Evolutionary conservation across 2,113 vertebrate species (phyloP), one percentile per base, ranked within the genome.

Genomic region (Phrynosoma blainvillii): DNA sequence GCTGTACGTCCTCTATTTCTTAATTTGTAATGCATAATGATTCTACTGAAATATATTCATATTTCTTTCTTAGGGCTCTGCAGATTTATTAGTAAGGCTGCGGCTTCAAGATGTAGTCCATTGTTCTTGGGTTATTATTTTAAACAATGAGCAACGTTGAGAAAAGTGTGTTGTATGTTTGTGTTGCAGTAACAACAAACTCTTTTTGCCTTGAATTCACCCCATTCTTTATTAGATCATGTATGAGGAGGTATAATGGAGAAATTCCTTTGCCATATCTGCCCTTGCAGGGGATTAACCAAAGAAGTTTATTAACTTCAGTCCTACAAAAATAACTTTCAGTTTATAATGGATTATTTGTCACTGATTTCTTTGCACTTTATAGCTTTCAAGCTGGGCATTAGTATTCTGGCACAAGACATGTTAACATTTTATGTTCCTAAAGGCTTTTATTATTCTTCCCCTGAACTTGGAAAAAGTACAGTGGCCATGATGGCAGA

Each of bases 11-110:
- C 90, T 90, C 85, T 88, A 90, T 89, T 89, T 86, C 84, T 93
- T 93, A 87, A 90, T 94, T 94, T 94, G 92, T 94, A 92, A 93
- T 85, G 84, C 74, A 42, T 84, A 89, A 87, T 91, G 92, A 91
- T 89, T 89, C 87, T 79, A 78, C 82, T 88, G 89, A 93, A 95
- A 89, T 82, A 82, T 59, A 11, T 92, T 92, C 62, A 62, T 84
- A 77, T 90, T 92, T 88, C 85, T 94, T 62, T 62, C 90, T 88
- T 87, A 52, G 88, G 89, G 84, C 87, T 42, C 62, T 84, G 56
- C 89, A 73, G 84, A 10, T n/a, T 90, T 92, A 73, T 92, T 87
- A 89, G 75, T 91, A 54, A 86, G 42, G 13, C 78, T 82, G 68
- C 76, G 85, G 83, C 88, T 71, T 89, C 87, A 25, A 91, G 88